A percentile compares a stretch with the other conserved stretches of the same genome.
Conservation (phyloP, 2,888 invertebrate genomes). For the Cerastoderma edule region DNA sequence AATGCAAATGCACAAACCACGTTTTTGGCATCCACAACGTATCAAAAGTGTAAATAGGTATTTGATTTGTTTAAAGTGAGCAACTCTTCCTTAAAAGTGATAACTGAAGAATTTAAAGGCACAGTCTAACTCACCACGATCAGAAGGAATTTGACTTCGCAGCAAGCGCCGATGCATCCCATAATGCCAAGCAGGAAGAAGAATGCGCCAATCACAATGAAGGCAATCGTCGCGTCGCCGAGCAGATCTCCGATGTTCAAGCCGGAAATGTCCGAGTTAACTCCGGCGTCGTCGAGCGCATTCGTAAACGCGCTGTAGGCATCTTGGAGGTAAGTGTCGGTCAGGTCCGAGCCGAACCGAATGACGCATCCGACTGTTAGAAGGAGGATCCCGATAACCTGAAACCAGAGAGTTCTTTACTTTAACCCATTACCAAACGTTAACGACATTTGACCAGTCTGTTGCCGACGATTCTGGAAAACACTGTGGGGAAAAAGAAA, state of each 20-base stretch:
- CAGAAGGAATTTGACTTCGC: slow-evolving; percentile 69
- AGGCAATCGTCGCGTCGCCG: slow-evolving; percentile 68
- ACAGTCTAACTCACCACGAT: slow-evolving; percentile 65
- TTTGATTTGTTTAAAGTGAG: too few species aligned
- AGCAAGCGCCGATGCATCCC: slow-evolving; percentile 77
- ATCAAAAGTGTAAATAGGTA: too few species aligned
- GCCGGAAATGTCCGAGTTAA: slow-evolving; percentile 43
- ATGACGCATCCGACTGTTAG: slow-evolving; percentile 48
- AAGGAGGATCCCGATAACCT: slow-evolving; percentile 48
- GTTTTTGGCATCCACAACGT: too few species aligned
- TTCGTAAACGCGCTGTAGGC: slow-evolving; percentile 50
- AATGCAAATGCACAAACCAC: too few species aligned
- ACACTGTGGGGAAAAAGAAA: neutral
- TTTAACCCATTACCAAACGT: neutral
- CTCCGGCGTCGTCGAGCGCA: slow-evolving; percentile 38
- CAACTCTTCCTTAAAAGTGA: too few species aligned
- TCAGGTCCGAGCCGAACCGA: slow-evolving; percentile 46
- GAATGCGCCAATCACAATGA: slow-evolving; percentile 76
- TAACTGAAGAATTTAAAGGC: too few species aligned
- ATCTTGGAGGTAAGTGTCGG: slow-evolving; percentile 48
- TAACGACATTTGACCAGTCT: neutral
- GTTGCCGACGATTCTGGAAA: neutral
- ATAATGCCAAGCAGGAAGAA: slow-evolving; percentile 72
- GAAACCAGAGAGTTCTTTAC: neutral
- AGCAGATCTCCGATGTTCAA: slow-evolving; percentile 71